Conservation (phyloP, 2,797 vertebrate species). For the Rhynchonycteris naso region DNA sequence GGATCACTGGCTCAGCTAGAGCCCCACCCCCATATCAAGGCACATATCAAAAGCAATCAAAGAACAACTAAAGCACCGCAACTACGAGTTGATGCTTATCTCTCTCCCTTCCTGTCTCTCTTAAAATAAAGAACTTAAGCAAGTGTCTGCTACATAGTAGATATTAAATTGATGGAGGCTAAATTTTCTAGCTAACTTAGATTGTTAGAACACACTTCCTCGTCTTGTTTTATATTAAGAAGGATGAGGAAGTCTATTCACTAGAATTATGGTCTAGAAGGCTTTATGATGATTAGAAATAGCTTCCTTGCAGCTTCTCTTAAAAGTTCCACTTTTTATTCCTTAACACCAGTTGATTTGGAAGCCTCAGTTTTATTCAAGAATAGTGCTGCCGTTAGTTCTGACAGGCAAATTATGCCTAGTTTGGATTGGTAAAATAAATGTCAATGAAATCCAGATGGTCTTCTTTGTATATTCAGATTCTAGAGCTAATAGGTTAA, state of each 20-base stretch:
- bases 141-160: not conserved
- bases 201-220: not conserved
- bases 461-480: not conserved
- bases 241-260: not conserved
- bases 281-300: constrained; percentile 21
- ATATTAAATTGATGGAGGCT: not conserved
- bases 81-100: no score
- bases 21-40: no score
- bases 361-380: constrained; percentile 19
- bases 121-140: not conserved
- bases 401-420: not conserved
- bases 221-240: not conserved
- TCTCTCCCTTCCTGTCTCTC: no score
- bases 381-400: constrained; percentile 25
- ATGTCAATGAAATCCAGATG: not conserved
- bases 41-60: no score
- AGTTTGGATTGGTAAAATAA: not conserved
- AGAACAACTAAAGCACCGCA: no score
- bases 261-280: not conserved
- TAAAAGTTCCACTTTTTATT: not conserved
- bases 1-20: no score
- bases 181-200: not conserved
- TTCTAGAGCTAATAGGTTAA: not conserved
- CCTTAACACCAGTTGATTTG: constrained; percentile 23
- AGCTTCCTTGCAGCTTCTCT: not conserved